Evolutionary conservation across 2,113 vertebrate genomes (phyloP).

Genomic region (Anoplopoma fimbria): DNA sequence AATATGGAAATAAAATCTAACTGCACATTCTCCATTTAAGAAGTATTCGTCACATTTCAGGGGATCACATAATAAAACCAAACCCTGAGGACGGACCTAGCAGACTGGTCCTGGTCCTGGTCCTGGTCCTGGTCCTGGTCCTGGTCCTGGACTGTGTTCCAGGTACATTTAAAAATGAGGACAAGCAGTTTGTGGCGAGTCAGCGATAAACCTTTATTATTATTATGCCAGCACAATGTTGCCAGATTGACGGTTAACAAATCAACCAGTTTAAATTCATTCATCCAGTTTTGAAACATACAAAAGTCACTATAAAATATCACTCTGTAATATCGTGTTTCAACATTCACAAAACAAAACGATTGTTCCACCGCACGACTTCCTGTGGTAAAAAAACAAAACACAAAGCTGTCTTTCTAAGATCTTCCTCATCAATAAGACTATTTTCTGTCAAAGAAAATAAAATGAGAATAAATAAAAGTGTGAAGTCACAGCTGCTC

Average conservation of each 20-base stretch:
- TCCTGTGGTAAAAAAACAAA: conserved; percentile 64
- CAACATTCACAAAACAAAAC: conserved; percentile 67
- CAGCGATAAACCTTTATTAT: conserved; percentile 82
- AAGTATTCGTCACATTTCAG: no score
- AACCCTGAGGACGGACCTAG: no score
- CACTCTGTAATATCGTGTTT: conserved; percentile 70
- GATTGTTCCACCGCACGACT: conserved; percentile 42
- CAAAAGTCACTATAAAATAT: conserved; percentile 84
- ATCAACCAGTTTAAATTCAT: conserved; percentile 72
- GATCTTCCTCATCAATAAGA: conserved; percentile 50
- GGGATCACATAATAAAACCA: no score
- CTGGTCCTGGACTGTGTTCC: no score
- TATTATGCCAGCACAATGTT: conserved; percentile 83
- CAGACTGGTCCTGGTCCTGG: no score
- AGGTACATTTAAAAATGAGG: neutral
- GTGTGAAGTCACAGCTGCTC: conserved; percentile 28
- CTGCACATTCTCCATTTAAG: no score
- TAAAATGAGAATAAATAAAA: conserved; percentile 75
- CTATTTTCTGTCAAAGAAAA: conserved; percentile 73
- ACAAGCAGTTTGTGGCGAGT: conserved; percentile 42
- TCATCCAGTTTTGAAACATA: conserved; percentile 76
- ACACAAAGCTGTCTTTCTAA: conserved; percentile 25
- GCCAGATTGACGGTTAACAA: conserved; percentile 77
- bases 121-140: no score
- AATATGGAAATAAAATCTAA: no score